Percentiles rank a stretch among this genome's conserved stretches.
Conservation (phyloP, 2,888 invertebrate species). For the Oegoconia quadripuncta region DNA sequence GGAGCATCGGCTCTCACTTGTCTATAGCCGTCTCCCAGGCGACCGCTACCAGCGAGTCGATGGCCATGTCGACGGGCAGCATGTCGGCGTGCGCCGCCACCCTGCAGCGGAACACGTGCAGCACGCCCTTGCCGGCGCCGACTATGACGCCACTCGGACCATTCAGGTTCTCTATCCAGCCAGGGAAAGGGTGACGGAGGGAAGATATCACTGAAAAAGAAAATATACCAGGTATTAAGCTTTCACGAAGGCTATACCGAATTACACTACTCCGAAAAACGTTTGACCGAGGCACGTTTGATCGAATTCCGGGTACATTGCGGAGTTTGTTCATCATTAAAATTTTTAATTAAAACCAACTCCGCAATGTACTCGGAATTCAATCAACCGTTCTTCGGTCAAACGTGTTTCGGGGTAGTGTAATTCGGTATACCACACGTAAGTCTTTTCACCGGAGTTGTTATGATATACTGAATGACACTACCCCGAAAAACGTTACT, state of each 20-base stretch:
- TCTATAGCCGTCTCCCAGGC: constrained; percentile 83
- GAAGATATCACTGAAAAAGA: constrained; percentile 78
- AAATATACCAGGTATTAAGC: background rate
- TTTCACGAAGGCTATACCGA: background rate
- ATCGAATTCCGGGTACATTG: too few relatives aligned
- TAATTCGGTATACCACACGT: background rate
- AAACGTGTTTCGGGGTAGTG: too few relatives aligned
- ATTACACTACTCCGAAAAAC: too few relatives aligned
- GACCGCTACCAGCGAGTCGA: constrained; percentile 84
- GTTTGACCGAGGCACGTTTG: too few relatives aligned
- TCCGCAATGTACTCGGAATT: too few relatives aligned
- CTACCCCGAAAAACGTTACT: too few relatives aligned
- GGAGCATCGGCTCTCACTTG: constrained; percentile 32
- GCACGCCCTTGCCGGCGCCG: constrained; percentile 83
- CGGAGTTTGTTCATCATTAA: too few relatives aligned
- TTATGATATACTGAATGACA: too few relatives aligned
- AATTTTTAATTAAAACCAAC: too few relatives aligned
- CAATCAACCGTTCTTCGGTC: too few relatives aligned
- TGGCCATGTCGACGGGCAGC: constrained; percentile 88
- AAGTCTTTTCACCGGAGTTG: too few relatives aligned
- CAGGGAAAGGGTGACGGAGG: constrained; percentile 79
- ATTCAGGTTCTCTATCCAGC: constrained; percentile 94
- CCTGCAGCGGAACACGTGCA: constrained; percentile 81
- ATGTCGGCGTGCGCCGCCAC: constrained; percentile 81
- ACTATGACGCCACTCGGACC: constrained; percentile 87